Percentiles rank a stretch among this genome's conserved stretches.
Evolutionary conservation across 2,888 invertebrate genomes (phyloP).

Genomic region (Ochropleura plecta): DNA sequence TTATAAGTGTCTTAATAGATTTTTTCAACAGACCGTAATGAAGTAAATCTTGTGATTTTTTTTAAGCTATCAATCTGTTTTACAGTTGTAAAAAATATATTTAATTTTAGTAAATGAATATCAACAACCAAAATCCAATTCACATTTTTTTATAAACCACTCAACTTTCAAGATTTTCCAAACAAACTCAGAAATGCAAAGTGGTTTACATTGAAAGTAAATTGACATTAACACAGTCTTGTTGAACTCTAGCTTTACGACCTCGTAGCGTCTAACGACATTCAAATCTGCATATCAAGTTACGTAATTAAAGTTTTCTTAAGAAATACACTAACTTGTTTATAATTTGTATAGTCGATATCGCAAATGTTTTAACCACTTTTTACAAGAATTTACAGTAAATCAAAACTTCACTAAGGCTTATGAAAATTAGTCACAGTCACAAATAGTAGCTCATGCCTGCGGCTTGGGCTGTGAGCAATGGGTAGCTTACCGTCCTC

Average conservation of each 20-base stretch:
- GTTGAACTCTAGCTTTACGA: conserved; percentile 13
- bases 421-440: too few species aligned
- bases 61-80: not conserved
- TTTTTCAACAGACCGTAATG: not conserved
- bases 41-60: not conserved
- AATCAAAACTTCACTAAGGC: too few species aligned
- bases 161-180: not conserved
- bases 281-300: conserved; percentile 20
- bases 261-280: conserved; percentile 1
- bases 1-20: too few species aligned
- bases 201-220: conserved; percentile 28
- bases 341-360: too few species aligned
- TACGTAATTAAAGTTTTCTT: conserved; percentile 1
- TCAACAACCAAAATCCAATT: not conserved
- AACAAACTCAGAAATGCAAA: conserved; percentile 35
- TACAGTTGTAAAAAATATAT: not conserved
- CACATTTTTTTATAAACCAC: not conserved
- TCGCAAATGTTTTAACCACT: too few species aligned
- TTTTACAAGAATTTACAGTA: too few species aligned
- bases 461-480: too few species aligned
- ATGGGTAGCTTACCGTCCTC: too few species aligned
- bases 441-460: too few species aligned
- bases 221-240: conserved; percentile 22
- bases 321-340: not conserved
- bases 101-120: not conserved